Conservation (phyloP, 2,888 invertebrate genomes). For the Cephus spinipes region DNA sequence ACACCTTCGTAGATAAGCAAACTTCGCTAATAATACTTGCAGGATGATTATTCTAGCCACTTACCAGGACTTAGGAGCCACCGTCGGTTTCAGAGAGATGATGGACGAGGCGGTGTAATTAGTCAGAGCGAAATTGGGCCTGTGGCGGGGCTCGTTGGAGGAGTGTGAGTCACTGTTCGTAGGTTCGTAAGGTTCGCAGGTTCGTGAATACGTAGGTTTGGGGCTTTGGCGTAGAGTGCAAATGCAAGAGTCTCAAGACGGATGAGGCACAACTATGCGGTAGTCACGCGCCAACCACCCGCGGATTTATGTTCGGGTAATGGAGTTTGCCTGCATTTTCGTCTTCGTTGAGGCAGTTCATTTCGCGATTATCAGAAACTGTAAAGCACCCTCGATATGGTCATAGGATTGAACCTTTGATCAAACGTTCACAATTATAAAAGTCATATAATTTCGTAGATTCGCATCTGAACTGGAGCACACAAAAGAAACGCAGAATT, state of each 20-base stretch:
- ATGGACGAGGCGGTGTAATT: constrained; percentile 23
- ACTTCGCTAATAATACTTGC: constrained; percentile 8
- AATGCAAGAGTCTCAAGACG: constrained; percentile 40
- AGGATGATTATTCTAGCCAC: constrained; percentile 14
- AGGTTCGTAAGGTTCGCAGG: constrained; percentile 7
- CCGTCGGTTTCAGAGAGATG: constrained; percentile 11
- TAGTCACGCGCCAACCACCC: constrained; percentile 41
- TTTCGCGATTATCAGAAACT: constrained; percentile 19
- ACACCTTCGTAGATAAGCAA: background rate
- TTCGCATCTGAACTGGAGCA: background rate
- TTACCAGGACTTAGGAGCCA: constrained; percentile 7
- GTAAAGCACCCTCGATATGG: constrained; percentile 5
- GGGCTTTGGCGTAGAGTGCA: constrained; percentile 30
- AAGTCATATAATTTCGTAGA: background rate
- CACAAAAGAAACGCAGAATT: background rate
- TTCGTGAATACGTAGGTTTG: constrained; percentile 12
- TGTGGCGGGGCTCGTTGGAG: background rate
- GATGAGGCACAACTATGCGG: constrained; percentile 43
- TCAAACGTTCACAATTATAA: background rate
- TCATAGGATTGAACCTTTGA: too few species aligned
- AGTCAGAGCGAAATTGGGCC: constrained; percentile 17
- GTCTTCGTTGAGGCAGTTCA: constrained; percentile 8
- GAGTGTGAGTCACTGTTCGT: constrained; percentile 1
- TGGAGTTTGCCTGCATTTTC: constrained; percentile 33
- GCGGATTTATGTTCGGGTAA: constrained; percentile 42